Conservation (phyloP, 2,797 vertebrate genomes). For the Notamacropus eugenii region DNA sequence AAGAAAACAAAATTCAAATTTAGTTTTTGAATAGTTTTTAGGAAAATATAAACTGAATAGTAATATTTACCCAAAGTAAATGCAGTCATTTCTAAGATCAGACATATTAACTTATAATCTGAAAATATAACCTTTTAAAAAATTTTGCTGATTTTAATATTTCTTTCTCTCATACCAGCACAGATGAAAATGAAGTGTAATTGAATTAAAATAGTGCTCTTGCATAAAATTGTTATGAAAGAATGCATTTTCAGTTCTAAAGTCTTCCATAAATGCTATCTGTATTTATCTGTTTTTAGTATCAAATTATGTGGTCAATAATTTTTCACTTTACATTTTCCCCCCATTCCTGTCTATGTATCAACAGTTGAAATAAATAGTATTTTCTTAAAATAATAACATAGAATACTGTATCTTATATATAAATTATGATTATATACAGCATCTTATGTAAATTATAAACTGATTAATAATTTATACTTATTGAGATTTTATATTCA, state of each 20-base stretch:
- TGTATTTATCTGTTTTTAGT: conserved; percentile 1
- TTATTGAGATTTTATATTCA: neutral
- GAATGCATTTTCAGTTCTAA: conserved; percentile 21
- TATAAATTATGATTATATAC: neutral
- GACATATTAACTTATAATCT: conserved; percentile 41
- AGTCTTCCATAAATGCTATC: conserved; percentile 16
- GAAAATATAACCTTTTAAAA: neutral
- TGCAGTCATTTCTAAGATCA: conserved; percentile 15
- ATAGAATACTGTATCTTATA: neutral
- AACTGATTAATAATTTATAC: neutral
- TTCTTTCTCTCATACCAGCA: neutral
- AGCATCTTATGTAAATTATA: neutral
- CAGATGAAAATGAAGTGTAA: neutral
- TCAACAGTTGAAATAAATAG: conserved; percentile 12
- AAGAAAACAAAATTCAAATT: conserved; percentile 25
- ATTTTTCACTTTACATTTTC: neutral
- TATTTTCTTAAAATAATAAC: neutral
- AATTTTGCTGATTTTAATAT: conserved; percentile 19
- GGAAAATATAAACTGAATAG: neutral
- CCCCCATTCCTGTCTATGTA: neutral
- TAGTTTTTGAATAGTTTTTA: neutral
- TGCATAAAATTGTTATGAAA: neutral
- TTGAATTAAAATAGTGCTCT: neutral
- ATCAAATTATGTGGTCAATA: neutral
- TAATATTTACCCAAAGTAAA: neutral